These are phyloP conservation scores for Melopsittacus undulatus DNA, from an alignment of 2,797 vertebrate species.

Conservation along the genomic window DNA sequence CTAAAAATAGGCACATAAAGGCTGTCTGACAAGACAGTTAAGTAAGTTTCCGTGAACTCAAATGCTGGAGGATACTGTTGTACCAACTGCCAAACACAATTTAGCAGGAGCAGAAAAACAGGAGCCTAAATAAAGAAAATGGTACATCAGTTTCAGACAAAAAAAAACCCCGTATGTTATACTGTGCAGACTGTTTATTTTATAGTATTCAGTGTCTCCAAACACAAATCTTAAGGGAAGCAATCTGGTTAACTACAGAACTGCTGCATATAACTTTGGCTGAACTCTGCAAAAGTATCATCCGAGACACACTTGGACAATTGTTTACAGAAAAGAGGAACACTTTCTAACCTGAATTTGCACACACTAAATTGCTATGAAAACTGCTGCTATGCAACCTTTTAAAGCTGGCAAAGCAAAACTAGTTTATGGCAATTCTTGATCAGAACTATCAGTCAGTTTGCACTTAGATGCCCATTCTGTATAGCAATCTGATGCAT, in stretches of 20 bases:
- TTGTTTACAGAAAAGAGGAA: neutral
- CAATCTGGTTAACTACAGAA: neutral
- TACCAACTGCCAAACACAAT: conserved; percentile 88
- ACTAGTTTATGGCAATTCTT: neutral
- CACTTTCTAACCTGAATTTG: neutral
- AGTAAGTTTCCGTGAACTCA: conserved; percentile 89
- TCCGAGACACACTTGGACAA: neutral
- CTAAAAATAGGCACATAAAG: conserved; percentile 86
- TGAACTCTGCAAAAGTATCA: neutral
- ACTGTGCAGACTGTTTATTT: neutral
- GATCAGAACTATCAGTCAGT: neutral
- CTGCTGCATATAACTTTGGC: neutral
- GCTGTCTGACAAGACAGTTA: conserved; percentile 89
- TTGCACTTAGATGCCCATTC: neutral
- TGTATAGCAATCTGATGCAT: neutral
- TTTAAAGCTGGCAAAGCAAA: neutral
- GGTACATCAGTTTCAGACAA: neutral
- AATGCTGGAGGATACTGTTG: conserved; percentile 85
- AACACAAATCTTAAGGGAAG: neutral
- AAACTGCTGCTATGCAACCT: neutral
- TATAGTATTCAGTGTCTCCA: neutral
- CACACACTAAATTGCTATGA: neutral
- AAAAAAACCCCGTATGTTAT: neutral
- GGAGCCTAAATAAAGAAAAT: conserved; percentile 76
- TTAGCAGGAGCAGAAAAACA: conserved; percentile 87